Conservation (phyloP, 2,888 invertebrate species). For the Anoplius nigerrimus region DNA sequence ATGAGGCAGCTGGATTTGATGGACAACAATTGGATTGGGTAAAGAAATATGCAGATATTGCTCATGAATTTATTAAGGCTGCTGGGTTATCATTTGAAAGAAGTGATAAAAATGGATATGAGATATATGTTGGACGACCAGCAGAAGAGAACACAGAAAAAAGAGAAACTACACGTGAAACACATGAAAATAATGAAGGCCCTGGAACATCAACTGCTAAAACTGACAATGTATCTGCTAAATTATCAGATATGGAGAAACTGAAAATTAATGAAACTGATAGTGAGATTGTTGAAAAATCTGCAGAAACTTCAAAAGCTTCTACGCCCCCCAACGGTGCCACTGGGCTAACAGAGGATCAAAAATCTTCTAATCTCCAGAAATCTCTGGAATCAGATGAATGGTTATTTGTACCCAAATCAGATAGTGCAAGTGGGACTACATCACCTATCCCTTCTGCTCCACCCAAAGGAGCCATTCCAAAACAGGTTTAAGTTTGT, state of each 20-base stretch:
- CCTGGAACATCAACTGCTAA: too few species aligned
- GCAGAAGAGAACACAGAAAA: too few species aligned
- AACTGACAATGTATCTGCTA: too few species aligned
- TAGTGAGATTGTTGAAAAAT: neutral
- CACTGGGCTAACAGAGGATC: neutral
- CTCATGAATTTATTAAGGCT: too few species aligned
- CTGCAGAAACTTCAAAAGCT: constrained; percentile 2
- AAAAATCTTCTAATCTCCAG: constrained; percentile 1
- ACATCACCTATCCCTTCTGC: constrained; percentile 20
- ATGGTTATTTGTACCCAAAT: neutral
- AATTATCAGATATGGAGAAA: constrained; percentile 58
- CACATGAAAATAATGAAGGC: neutral
- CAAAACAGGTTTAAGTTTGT: constrained; percentile 44
- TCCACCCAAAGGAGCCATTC: constrained; percentile 27
- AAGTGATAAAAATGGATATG: neutral
- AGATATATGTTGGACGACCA: neutral
- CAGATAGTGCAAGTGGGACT: neutral
- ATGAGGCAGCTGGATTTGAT: constrained; percentile 4
- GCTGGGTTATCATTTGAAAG: too few species aligned
- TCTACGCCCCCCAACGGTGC: constrained; percentile 9
- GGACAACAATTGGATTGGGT: constrained; percentile 39
- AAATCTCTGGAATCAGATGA: neutral
- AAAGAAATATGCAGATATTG: too few species aligned
- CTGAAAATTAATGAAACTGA: constrained; percentile 65
- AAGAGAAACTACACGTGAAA: neutral